Evolutionary conservation across 1,140 invertebrate genomes (phyloP), one percentile per base, ranked within the genome.

Genomic region (Patella vulgata): DNA sequence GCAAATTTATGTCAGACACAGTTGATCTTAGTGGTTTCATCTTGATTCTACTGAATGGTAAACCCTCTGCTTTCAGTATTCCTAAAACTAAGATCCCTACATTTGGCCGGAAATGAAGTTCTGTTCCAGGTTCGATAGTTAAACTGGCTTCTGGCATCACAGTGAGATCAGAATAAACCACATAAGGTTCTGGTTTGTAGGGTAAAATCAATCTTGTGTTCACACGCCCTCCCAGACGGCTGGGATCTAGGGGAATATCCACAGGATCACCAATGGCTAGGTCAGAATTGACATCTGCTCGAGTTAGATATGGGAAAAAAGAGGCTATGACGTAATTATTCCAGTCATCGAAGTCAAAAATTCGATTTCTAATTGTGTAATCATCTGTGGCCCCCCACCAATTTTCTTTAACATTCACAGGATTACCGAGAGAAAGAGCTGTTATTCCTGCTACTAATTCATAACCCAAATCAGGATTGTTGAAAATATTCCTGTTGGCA

Each of bases 321-420:
- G 91, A 87, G 0, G 95, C 96, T 39, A 96, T 89, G 0, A 96
- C 95, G 82, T 96, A 96, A 84, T 95, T 95, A 80, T 99, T 99
- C 97, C 97, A 99, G 79, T 99, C 97, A 82, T 99, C 96, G 86
- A 99, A 98, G 86, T 99, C 98, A 82, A 99, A 99, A 70, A 99
- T 97, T 78, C 91, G 88, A 48, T 90, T 87, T 65, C 89, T 87
- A 30, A 99, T 98, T 33, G 87, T 83, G 6, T 79, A 80, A 42
- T 91, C 87, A 55, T 92, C 88, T 3, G 61, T 63, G 2, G 73
- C 69, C 17, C 96, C 97, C 97, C 97, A 99, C 93, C 93, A 99
- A 82, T 99, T 99, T 79, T 97, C 91, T 17, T 87, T 88, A 0
- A 95, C 94, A 80, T 99, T 91, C 9, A 99, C 84, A 44, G 87